Evolutionary conservation across 2,113 vertebrate genomes (phyloP).

Genomic region (Eleginops maclovinus): DNA sequence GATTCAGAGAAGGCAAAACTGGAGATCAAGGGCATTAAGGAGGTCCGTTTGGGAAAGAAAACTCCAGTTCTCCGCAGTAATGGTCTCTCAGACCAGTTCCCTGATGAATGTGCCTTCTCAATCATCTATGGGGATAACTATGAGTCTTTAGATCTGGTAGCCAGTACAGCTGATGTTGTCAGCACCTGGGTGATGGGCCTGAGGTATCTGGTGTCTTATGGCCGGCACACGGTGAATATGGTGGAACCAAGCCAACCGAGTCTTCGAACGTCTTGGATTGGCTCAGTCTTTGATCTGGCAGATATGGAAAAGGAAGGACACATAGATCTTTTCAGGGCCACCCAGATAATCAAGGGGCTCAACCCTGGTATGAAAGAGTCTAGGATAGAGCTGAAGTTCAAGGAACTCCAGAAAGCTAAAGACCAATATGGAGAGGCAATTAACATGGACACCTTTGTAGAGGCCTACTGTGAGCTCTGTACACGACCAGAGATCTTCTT

Average conservation of each 20-base stretch:
- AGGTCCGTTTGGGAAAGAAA: constrained; percentile 93
- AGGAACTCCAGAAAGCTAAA: constrained; percentile 91
- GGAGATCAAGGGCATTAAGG: constrained; percentile 93
- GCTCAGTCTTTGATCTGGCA: constrained; percentile 89
- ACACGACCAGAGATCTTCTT: constrained; percentile 95
- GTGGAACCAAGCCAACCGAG: constrained; percentile 86
- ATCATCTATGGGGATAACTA: constrained; percentile 96
- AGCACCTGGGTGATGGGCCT: constrained; percentile 95
- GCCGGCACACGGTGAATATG: constrained; percentile 87
- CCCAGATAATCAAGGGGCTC: constrained; percentile 91
- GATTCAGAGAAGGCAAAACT: constrained; percentile 94
- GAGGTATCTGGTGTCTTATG: constrained; percentile 91
- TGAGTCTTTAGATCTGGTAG: constrained; percentile 92
- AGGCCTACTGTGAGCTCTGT: constrained; percentile 92
- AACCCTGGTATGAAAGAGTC: constrained; percentile 93
- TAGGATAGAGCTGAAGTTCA: constrained; percentile 92
- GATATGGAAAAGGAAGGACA: constrained; percentile 87
- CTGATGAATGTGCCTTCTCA: constrained; percentile 93
- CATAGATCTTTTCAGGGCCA: constrained; percentile 88
- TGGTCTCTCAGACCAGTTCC: constrained; percentile 93
- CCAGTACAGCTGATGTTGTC: constrained; percentile 90
- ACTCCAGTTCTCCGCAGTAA: constrained; percentile 91
- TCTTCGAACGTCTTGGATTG: constrained; percentile 91
- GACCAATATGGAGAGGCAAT: constrained; percentile 85
- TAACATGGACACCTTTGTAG: constrained; percentile 88